These are phyloP conservation scores for Euura saliciscinereae DNA, from an alignment of 1,140 invertebrate species.

Conservation along the genomic window DNA sequence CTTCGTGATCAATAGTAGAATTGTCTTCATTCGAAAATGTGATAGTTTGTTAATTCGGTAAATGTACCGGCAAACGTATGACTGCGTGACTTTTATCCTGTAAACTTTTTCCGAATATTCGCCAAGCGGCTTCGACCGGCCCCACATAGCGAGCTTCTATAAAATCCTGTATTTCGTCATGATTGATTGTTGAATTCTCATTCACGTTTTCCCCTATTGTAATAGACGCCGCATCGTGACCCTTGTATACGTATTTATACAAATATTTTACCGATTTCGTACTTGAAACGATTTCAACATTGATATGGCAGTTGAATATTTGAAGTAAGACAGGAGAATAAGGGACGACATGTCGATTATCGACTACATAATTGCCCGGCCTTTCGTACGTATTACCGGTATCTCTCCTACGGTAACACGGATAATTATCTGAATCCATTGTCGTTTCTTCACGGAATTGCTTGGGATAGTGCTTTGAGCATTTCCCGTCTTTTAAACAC, in stretches of 20 bases:
- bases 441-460: constrained; percentile 28
- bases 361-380: not conserved
- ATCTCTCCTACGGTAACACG: constrained; percentile 48
- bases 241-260: constrained; percentile 28
- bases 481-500: constrained; percentile 29
- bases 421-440: constrained; percentile 52
- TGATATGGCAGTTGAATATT: constrained; percentile 21
- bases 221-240: constrained; percentile 25
- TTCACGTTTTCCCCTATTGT: not conserved
- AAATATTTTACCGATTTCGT: constrained; percentile 24
- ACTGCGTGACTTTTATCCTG: constrained; percentile 20
- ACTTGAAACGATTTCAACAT: constrained; percentile 20
- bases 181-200: not conserved
- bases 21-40: not conserved
- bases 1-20: not conserved
- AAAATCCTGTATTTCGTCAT: constrained; percentile 25
- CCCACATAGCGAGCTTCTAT: constrained; percentile 24
- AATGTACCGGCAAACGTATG: constrained; percentile 21
- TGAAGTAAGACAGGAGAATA: constrained; percentile 18
- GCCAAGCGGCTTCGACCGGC: constrained; percentile 9
- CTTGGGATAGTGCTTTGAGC: constrained; percentile 37
- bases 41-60: constrained; percentile 15
- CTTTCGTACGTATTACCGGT: constrained; percentile 21
- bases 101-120: not conserved
- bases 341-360: constrained; percentile 21